These are phyloP conservation scores for Silurus asotus DNA, from an alignment of 2,113 vertebrate genomes.

Conservation along the genomic window DNA sequence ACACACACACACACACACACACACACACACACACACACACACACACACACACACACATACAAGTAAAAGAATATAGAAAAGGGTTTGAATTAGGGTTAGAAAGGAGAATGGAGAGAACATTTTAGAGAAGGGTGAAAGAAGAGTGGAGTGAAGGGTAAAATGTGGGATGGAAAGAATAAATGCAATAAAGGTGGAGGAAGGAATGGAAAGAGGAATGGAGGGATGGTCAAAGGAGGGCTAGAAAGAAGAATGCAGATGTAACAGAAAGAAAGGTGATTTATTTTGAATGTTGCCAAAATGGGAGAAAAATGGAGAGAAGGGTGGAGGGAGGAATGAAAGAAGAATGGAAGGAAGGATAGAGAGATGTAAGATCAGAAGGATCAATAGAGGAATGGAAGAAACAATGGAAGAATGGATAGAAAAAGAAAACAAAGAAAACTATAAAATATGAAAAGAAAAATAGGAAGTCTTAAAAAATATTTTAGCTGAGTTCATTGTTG, in stretches of 20 bases:
- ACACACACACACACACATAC: neutral
- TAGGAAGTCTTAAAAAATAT: too few species aligned
- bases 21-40: slow-evolving; percentile 22
- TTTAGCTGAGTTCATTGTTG: too few species aligned
- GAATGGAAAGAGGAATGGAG: neutral
- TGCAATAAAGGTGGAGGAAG: neutral
- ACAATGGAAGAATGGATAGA: neutral
- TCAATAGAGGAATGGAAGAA: too few species aligned
- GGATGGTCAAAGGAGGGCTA: neutral
- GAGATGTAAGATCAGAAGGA: too few species aligned
- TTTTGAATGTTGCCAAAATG: neutral
- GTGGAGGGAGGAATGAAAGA: neutral
- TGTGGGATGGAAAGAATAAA: neutral
- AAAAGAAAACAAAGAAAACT: neutral
- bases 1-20: slow-evolving; percentile 55
- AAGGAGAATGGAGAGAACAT: neutral
- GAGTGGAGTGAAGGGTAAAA: too few species aligned
- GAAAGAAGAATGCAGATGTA: neutral
- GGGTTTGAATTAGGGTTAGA: neutral
- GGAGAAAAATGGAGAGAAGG: neutral
- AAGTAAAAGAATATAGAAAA: neutral
- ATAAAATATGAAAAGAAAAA: too few species aligned
- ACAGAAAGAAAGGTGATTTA: neutral
- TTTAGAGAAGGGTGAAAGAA: too few species aligned
- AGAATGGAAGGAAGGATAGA: neutral